Conservation (phyloP, 92 coral and sea anemone species). For the Umimayanthus chanpuru region DNA sequence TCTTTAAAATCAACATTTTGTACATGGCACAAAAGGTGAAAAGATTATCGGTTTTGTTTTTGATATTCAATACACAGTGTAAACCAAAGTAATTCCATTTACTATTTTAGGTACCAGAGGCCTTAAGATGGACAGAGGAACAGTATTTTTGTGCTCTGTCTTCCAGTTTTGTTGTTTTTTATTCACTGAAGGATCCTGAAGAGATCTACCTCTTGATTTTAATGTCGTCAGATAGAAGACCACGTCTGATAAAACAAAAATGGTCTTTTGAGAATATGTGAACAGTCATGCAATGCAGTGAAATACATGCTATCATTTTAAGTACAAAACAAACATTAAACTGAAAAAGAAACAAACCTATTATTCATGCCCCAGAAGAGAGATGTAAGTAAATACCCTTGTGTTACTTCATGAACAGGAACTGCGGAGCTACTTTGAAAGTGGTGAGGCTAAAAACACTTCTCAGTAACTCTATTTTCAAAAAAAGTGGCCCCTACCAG, state of each 20-base stretch:
- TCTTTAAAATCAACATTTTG: neutral
- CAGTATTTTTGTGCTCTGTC: neutral
- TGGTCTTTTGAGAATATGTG: neutral
- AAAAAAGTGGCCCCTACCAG: too few species aligned
- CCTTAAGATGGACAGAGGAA: neutral
- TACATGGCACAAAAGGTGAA: neutral
- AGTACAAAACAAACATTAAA: neutral
- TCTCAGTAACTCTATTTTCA: too few species aligned
- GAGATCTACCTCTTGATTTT: neutral
- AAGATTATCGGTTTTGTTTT: neutral
- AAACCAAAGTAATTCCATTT: neutral
- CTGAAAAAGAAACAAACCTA: neutral
- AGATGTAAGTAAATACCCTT: too few species aligned
- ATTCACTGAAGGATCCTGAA: neutral
- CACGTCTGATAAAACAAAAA: neutral
- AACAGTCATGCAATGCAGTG: too few species aligned
- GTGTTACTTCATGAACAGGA: too few species aligned
- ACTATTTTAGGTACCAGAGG: neutral
- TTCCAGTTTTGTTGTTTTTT: neutral
- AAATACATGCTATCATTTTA: too few species aligned
- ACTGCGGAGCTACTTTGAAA: too few species aligned
- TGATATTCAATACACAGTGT: neutral
- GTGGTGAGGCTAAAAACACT: too few species aligned
- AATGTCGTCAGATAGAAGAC: neutral
- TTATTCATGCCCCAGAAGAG: neutral